These are phyloP conservation scores for Agrilus planipennis DNA, from an alignment of 1,140 invertebrate species.

Conservation along the genomic window DNA sequence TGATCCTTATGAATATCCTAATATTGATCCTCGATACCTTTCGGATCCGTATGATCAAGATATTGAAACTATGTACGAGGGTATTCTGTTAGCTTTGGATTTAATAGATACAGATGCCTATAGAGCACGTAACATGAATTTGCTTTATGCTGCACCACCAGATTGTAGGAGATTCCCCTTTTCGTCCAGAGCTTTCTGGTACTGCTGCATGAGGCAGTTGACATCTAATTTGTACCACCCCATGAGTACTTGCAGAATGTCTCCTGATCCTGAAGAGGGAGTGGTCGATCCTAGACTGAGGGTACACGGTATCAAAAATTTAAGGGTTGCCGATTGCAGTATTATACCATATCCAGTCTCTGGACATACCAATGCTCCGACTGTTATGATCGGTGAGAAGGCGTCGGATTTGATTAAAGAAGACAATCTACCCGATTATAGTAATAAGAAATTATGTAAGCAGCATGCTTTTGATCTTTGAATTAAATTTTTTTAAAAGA, in stretches of 20 bases:
- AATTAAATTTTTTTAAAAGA: too few relatives aligned
- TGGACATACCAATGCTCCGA: constrained; percentile 37
- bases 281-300: constrained; percentile 36
- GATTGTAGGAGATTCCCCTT: constrained; percentile 36
- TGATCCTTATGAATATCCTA: constrained; percentile 60
- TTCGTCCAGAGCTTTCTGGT: constrained; percentile 41
- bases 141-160: constrained; percentile 36
- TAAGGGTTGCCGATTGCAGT: constrained; percentile 38
- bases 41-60: constrained; percentile 44
- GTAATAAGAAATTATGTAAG: too few relatives aligned
- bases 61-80: constrained; percentile 48
- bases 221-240: constrained; percentile 44
- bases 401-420: constrained; percentile 40
- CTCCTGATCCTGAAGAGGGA: constrained; percentile 32
- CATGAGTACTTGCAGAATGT: constrained; percentile 47
- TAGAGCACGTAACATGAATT: constrained; percentile 40
- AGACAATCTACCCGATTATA: too few relatives aligned
- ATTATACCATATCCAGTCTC: constrained; percentile 27
- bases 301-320: constrained; percentile 33
- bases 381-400: constrained; percentile 44
- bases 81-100: constrained; percentile 43
- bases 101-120: constrained; percentile 47
- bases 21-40: constrained; percentile 68
- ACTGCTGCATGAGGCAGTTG: constrained; percentile 36
- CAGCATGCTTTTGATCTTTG: too few relatives aligned